These are phyloP conservation scores for Lophotriccus pileatus DNA, from an alignment of 2,797 vertebrate species.

Conservation along the genomic window DNA sequence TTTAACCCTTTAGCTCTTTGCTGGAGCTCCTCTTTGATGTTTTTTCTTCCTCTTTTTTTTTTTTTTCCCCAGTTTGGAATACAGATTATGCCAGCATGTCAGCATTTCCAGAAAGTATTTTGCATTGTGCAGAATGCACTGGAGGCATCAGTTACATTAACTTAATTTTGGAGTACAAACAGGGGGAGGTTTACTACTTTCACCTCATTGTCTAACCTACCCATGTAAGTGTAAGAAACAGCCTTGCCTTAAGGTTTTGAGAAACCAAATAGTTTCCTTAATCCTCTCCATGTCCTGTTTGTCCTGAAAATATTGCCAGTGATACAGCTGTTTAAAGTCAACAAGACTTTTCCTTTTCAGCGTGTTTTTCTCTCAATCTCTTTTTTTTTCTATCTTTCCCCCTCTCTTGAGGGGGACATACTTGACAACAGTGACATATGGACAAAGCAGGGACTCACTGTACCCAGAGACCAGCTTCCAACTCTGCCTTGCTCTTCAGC, in stretches of 20 bases:
- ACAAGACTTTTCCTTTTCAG: neutral
- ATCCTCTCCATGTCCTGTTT: neutral
- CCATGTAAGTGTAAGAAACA: neutral
- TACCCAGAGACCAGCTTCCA: neutral
- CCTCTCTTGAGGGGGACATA: neutral
- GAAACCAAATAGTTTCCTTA: neutral
- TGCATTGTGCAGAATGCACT: neutral
- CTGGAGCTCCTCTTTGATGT: neutral
- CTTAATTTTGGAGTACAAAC: neutral
- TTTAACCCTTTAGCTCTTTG: slow-evolving; percentile 28
- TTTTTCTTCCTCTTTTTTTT: accelerated
- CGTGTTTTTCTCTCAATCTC: neutral
- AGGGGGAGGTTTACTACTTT: neutral
- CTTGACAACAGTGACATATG: neutral
- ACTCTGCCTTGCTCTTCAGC: neutral
- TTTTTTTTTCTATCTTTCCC: neutral
- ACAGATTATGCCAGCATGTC: neutral
- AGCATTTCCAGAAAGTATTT: neutral
- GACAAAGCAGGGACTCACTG: neutral
- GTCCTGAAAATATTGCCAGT: neutral
- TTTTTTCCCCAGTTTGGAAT: neutral
- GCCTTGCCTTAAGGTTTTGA: neutral
- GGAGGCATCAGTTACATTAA: neutral
- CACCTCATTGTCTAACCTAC: neutral
- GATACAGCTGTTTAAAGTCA: neutral